phyloP scores from a whole-genome alignment of 2,888 invertebrate species.

The Dolichopus griseipennis region DNA sequence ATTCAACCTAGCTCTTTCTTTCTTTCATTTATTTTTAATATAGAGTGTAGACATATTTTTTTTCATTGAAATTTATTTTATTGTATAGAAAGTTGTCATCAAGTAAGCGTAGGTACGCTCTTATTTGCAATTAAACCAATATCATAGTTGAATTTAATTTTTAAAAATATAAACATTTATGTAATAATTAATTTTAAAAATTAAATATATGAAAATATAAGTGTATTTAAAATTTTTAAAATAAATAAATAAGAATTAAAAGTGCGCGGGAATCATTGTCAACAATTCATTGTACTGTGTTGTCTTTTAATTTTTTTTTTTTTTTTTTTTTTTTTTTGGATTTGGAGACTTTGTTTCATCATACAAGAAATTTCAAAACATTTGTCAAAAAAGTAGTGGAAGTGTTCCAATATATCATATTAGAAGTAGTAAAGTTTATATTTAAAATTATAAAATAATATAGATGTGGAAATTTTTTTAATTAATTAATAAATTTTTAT shows the following conservation, averaged over 20 bases:
- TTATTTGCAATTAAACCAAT: not conserved
- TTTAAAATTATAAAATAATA: too few species aligned
- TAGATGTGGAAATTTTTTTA: too few species aligned
- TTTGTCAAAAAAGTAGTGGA: not conserved
- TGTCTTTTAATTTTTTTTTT: too few species aligned
- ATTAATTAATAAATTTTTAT: not conserved
- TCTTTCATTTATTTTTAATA: too few species aligned
- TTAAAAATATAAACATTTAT: not conserved
- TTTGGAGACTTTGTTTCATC: slow-evolving; percentile 8
- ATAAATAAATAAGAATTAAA: not conserved
- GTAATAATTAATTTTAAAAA: not conserved
- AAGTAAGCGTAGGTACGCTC: not conserved
- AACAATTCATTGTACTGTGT: not conserved
- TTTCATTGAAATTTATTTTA: not conserved
- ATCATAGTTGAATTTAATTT: not conserved
- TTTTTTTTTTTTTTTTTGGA: too few species aligned
- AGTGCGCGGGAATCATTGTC: slow-evolving; percentile 8
- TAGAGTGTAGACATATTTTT: not conserved
- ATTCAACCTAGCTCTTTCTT: too few species aligned
- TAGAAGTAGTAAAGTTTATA: not conserved
- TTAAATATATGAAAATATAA: too few species aligned
- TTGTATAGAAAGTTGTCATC: not conserved
- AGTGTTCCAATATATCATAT: too few species aligned
- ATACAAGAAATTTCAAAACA: not conserved
- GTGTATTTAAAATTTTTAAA: too few species aligned